Evolutionary conservation across 30 jellyfish, hydroid and myxozoan species (phyloP).

Genomic region (Hydractinia echinata): DNA sequence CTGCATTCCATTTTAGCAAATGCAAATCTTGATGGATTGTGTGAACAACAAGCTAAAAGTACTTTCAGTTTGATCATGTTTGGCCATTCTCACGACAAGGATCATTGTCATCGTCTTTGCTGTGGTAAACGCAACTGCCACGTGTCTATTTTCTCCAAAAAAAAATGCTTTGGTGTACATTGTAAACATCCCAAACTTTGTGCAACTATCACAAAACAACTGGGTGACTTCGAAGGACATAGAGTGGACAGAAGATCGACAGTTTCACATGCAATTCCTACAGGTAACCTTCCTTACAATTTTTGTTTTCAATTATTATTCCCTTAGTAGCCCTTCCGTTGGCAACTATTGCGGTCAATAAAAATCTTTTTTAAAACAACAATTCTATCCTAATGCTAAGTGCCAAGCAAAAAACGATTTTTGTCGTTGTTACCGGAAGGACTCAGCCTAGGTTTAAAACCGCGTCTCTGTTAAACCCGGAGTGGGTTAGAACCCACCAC

Average conservation of each 20-base stretch:
- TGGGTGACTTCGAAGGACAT: slow-evolving; percentile 67
- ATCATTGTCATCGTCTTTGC: slow-evolving; percentile 62
- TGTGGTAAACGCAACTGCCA: slow-evolving; percentile 62
- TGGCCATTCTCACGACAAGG: slow-evolving; percentile 30
- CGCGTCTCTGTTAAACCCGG: too few species aligned
- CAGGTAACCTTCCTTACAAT: too few species aligned
- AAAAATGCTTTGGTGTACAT: slow-evolving; percentile 59
- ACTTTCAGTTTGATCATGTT: slow-evolving; percentile 56
- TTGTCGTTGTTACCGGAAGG: too few species aligned
- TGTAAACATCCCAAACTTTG: slow-evolving; percentile 67
- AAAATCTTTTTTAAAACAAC: too few species aligned
- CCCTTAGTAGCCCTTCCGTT: too few species aligned
- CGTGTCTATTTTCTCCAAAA: slow-evolving; percentile 41
- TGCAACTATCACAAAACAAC: slow-evolving; percentile 58
- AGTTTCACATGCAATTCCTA: too few species aligned
- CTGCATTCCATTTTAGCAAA: background rate
- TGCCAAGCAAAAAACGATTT: too few species aligned
- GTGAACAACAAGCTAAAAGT: slow-evolving; percentile 82
- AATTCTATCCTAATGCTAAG: too few species aligned
- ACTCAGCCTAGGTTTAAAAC: too few species aligned
- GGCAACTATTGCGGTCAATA: too few species aligned
- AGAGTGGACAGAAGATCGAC: slow-evolving; percentile 71
- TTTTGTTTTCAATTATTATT: too few species aligned
- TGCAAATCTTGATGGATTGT: slow-evolving; percentile 45
- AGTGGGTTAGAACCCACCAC: too few species aligned